Evolutionary conservation across 1,140 invertebrate genomes (phyloP).

Genomic region (Amyelois transitella): DNA sequence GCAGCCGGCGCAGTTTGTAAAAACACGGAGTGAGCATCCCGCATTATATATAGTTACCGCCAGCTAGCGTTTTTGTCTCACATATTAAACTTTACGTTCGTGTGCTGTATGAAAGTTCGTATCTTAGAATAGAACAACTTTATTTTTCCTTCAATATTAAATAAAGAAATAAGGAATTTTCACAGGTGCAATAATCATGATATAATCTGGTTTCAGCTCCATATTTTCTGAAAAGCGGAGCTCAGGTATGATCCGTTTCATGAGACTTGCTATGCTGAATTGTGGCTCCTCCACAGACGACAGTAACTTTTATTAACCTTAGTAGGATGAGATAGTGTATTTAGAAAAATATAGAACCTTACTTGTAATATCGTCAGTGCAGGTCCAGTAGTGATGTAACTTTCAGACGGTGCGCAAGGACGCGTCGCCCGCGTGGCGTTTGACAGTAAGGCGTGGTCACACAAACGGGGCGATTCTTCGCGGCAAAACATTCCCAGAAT

Average conservation of each 20-base stretch:
- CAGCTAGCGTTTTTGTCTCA: not conserved
- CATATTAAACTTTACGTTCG: not conserved
- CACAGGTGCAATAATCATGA: too few species aligned
- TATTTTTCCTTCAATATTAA: too few species aligned
- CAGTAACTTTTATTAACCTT: too few species aligned
- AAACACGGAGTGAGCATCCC: not conserved
- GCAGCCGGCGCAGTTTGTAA: not conserved
- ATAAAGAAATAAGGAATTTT: too few species aligned
- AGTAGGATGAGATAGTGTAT: not conserved
- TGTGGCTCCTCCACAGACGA: too few species aligned
- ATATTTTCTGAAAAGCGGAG: too few species aligned
- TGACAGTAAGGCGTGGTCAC: constrained; percentile 83
- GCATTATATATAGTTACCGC: not conserved
- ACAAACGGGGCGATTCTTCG: constrained; percentile 82
- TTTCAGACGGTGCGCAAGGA: constrained; percentile 83
- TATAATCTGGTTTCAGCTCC: too few species aligned
- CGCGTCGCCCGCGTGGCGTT: constrained; percentile 83
- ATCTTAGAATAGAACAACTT: too few species aligned
- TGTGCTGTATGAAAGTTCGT: too few species aligned
- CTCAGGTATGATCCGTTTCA: too few species aligned
- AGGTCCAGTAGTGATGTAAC: constrained; percentile 83
- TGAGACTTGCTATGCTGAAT: too few species aligned
- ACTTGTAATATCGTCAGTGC: constrained; percentile 82
- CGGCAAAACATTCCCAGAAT: constrained; percentile 85
- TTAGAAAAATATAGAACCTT: constrained; percentile 4